Conservation (phyloP, 1,140 invertebrate genomes). For the Listronotus bonariensis region DNA sequence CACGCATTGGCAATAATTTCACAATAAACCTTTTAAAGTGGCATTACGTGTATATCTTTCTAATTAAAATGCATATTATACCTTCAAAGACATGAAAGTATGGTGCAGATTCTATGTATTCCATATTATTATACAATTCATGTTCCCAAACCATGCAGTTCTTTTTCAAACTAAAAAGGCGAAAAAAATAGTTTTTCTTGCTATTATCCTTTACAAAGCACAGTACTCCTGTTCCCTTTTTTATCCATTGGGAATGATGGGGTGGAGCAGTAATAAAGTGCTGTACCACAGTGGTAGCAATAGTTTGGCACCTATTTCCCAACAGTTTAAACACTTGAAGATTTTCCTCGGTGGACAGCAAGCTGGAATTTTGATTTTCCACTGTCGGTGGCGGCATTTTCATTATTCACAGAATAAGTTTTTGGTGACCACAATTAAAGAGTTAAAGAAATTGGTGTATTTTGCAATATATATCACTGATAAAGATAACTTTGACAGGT, state of each 20-base stretch:
- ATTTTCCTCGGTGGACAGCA: constrained; percentile 83
- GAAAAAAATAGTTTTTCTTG: constrained; percentile 87
- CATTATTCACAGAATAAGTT: constrained; percentile 31
- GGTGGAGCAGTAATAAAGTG: constrained; percentile 84
- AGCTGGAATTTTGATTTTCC: constrained; percentile 47
- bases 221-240: constrained; percentile 74
- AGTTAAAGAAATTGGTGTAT: background rate
- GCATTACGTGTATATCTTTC: too few species aligned
- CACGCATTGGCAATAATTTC: too few species aligned
- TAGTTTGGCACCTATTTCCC: constrained; percentile 81
- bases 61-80: background rate
- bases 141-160: constrained; percentile 87
- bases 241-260: constrained; percentile 81
- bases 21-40: too few species aligned
- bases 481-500: constrained; percentile 4
- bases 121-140: constrained; percentile 90
- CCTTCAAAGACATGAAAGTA: constrained; percentile 94
- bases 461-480: background rate
- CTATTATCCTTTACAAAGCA: constrained; percentile 91
- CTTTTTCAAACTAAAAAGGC: constrained; percentile 82
- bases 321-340: constrained; percentile 80
- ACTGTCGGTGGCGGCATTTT: constrained; percentile 41
- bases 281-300: constrained; percentile 89
- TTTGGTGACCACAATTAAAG: background rate
- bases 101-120: constrained; percentile 77